Conservation (phyloP, 2,113 vertebrate species). For the Heptranchias perlo region DNA sequence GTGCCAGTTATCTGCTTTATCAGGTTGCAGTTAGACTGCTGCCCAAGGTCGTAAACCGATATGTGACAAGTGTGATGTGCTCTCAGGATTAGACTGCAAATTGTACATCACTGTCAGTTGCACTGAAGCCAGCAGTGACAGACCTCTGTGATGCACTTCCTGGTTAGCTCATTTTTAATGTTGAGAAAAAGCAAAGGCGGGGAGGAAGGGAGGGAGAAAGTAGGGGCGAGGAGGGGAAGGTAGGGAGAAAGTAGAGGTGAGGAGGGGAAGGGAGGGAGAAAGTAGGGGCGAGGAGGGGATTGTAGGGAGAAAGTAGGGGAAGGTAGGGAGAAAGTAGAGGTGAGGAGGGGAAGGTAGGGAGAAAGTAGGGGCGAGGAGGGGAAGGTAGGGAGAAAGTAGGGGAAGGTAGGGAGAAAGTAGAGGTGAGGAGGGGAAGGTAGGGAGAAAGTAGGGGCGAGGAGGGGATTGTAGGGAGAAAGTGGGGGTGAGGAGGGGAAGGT, state of each 20-base stretch:
- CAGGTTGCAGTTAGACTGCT: background rate
- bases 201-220: background rate
- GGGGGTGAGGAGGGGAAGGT: slow-evolving; percentile 50
- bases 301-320: slow-evolving; percentile 37
- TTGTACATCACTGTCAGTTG: background rate
- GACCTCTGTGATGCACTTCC: background rate
- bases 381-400: background rate
- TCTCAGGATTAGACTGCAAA: background rate
- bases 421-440: background rate
- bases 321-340: background rate
- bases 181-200: background rate
- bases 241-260: background rate
- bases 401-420: background rate
- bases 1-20: background rate
- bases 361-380: slow-evolving; percentile 19
- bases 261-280: background rate
- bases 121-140: background rate
- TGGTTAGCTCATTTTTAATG: background rate
- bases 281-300: slow-evolving; percentile 47
- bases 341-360: slow-evolving; percentile 34
- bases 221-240: too few relatives aligned
- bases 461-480: slow-evolving; percentile 46
- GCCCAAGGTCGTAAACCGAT: background rate
- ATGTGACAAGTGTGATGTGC: background rate
- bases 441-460: slow-evolving; percentile 32